A percentile compares a stretch with the other conserved stretches of the same genome.
Conservation (phyloP, 2,113 vertebrate genomes). For the Ginglymostoma cirratum region DNA sequence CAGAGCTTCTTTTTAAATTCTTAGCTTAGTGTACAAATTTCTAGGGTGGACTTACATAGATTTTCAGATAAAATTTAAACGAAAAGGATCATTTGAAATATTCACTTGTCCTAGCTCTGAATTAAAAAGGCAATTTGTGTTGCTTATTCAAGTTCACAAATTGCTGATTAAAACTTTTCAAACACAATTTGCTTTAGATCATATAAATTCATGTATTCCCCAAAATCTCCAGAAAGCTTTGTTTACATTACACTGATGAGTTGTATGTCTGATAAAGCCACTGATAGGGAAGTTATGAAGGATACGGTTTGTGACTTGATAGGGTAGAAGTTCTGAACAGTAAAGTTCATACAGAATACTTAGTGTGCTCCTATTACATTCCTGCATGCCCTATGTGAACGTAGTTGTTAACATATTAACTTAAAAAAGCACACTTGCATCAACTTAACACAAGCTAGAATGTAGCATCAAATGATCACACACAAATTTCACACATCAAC, state of each 20-base stretch:
- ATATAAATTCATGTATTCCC: neutral
- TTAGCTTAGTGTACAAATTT: neutral
- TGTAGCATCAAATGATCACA: neutral
- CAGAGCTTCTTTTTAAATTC: neutral
- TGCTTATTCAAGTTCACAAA: neutral
- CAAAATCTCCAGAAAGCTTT: neutral
- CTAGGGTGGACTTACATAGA: neutral
- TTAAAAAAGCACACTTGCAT: neutral
- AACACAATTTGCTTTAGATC: neutral
- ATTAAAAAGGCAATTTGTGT: neutral
- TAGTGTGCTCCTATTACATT: no score
- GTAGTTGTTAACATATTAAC: neutral
- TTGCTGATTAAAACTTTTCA: neutral
- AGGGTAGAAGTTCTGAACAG: neutral
- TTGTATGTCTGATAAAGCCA: neutral
- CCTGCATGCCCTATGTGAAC: neutral
- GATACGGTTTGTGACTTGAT: neutral
- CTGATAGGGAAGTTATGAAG: neutral
- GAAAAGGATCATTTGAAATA: neutral
- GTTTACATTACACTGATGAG: neutral
- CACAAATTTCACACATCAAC: neutral
- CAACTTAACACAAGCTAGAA: neutral
- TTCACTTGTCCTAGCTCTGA: neutral
- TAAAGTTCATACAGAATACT: neutral
- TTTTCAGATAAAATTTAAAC: neutral